Conservation (phyloP, 2,888 invertebrate genomes). For the Eristalinus sepulchralis region DNA sequence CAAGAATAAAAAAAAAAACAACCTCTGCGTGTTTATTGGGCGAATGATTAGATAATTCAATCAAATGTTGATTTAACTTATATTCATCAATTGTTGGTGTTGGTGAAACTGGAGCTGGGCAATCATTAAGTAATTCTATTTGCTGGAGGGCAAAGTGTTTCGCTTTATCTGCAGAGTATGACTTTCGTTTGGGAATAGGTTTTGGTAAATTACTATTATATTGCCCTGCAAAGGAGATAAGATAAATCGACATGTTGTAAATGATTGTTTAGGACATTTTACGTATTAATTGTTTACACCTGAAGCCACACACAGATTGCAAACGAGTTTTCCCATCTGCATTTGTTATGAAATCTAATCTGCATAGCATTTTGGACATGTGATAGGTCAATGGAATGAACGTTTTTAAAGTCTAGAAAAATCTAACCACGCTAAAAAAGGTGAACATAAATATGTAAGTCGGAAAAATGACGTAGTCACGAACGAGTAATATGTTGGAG, state of each 20-base stretch:
- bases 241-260: not conserved
- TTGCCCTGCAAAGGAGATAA: not conserved
- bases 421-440: not conserved
- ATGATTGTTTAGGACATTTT: not conserved
- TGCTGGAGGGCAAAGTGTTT: not conserved
- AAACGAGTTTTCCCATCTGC: not conserved
- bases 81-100: not conserved
- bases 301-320: not conserved
- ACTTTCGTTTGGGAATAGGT: not conserved
- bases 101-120: not conserved
- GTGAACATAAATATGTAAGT: not conserved
- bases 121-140: slow-evolving; percentile 6
- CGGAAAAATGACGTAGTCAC: not conserved
- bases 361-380: not conserved
- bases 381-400: not conserved
- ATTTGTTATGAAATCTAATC: not conserved
- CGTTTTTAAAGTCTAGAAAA: not conserved
- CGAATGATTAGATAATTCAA: slow-evolving; percentile 36
- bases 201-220: not conserved
- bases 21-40: not conserved
- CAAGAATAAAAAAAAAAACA: not conserved
- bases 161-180: not conserved
- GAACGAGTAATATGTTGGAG: not conserved
- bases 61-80: slow-evolving; percentile 22
- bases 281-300: not conserved